These are phyloP conservation scores for Vandiemenella viatica DNA, from an alignment of 2,888 invertebrate genomes.

Conservation along the genomic window DNA sequence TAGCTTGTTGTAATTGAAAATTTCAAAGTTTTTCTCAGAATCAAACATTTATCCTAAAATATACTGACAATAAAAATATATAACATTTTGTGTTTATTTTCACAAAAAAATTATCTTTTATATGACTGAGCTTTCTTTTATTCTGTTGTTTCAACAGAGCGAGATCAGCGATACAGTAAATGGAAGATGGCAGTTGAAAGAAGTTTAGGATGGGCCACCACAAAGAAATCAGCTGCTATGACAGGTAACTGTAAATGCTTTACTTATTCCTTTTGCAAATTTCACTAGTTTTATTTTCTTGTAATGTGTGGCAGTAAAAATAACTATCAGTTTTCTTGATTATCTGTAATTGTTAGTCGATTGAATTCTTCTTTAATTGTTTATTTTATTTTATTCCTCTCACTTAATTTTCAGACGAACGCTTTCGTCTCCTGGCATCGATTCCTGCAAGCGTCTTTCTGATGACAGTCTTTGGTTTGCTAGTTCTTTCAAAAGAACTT, in stretches of 20 bases:
- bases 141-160: conserved; percentile 37
- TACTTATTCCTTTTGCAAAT: neutral
- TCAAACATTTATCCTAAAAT: too few relatives aligned
- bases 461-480: conserved; percentile 46
- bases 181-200: conserved; percentile 94
- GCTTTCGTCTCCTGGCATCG: conserved; percentile 61
- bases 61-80: too few relatives aligned
- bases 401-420: conserved; percentile 46
- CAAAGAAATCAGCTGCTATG: conserved; percentile 57
- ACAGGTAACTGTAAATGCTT: conserved; percentile 41
- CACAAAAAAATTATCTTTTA: too few relatives aligned
- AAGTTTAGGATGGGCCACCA: conserved; percentile 75
- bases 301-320: neutral
- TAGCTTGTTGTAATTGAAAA: too few relatives aligned
- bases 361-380: neutral
- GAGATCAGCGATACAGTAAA: conserved; percentile 67
- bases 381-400: neutral
- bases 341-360: neutral
- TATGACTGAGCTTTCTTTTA: too few relatives aligned
- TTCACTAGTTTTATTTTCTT: neutral
- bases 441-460: conserved; percentile 63
- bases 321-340: neutral
- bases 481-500: conserved; percentile 19
- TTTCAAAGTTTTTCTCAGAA: too few relatives aligned
- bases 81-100: too few relatives aligned